A percentile compares a stretch with the other conserved stretches of the same genome.
phyloP scores from a whole-genome alignment of 2,113 vertebrate species.

The Chamaea fasciata region DNA sequence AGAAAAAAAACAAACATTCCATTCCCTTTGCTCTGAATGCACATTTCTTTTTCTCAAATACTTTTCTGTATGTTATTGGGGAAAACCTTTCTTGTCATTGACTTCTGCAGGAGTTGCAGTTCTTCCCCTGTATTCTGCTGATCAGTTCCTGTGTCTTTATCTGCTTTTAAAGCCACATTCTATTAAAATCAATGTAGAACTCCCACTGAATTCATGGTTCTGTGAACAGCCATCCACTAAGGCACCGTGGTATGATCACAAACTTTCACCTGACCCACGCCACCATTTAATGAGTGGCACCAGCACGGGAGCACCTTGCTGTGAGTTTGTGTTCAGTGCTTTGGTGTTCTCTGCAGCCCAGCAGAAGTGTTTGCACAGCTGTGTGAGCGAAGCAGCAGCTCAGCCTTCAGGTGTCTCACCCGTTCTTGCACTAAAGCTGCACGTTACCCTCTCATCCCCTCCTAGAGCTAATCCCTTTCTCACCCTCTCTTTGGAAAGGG shows the following conservation, averaged over 20 bases:
- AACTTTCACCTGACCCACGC: neutral
- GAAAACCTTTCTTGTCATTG: neutral
- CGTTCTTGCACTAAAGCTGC: neutral
- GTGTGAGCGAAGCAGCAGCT: neutral
- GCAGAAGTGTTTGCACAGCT: neutral
- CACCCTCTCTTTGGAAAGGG: neutral
- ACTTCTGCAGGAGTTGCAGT: neutral
- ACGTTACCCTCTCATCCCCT: accelerated
- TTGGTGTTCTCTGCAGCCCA: neutral
- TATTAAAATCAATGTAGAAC: neutral
- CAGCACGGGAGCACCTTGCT: neutral
- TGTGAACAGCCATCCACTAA: neutral
- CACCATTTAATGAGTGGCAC: accelerated
- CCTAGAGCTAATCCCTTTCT: neutral
- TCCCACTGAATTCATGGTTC: neutral
- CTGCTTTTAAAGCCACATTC: neutral
- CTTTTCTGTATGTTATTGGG: neutral
- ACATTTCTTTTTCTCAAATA: neutral
- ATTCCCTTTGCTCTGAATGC: neutral
- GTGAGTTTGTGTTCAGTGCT: neutral
- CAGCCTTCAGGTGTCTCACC: neutral
- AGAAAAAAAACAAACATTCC: neutral
- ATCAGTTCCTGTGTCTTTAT: neutral
- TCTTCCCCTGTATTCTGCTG: neutral
- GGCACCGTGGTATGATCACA: accelerated